A percentile compares a stretch with the other conserved stretches of the same genome.
Evolutionary conservation across 2,113 vertebrate species (phyloP).

Genomic region (Callionymus lyra): DNA sequence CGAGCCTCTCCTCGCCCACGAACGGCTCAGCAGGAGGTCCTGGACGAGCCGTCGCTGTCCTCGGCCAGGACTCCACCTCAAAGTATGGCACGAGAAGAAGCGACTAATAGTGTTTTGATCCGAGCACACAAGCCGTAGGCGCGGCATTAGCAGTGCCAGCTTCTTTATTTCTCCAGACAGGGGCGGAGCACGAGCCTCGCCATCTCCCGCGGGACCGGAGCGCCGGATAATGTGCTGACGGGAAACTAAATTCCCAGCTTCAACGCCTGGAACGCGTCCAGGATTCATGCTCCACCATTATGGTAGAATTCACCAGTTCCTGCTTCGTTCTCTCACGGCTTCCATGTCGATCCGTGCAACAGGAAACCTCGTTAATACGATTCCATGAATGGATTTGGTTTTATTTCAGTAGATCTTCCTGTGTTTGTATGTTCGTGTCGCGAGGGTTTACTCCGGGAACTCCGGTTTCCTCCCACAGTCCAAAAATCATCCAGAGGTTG

Average conservation of each 20-base stretch:
- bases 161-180: conserved; percentile 49
- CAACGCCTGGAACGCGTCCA: conserved; percentile 2
- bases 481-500: too few species aligned
- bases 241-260: conserved; percentile 22
- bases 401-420: too few species aligned
- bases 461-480: too few species aligned
- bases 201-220: conserved; percentile 37
- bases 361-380: too few species aligned
- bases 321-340: too few species aligned
- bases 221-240: neutral
- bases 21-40: conserved; percentile 31
- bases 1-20: conserved; percentile 26
- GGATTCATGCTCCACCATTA: conserved; percentile 16
- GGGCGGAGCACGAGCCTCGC: conserved; percentile 32
- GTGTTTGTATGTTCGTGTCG: too few species aligned
- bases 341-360: too few species aligned
- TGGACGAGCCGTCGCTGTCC: conserved; percentile 38
- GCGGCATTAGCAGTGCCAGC: conserved; percentile 56
- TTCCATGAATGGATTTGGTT: too few species aligned
- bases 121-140: conserved; percentile 55
- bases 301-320: neutral
- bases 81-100: conserved; percentile 56
- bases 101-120: conserved; percentile 63
- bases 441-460: too few species aligned
- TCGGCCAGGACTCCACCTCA: conserved; percentile 44